Evolutionary conservation across 2,797 vertebrate species (phyloP).

Genomic region (Labroides dimidiatus): DNA sequence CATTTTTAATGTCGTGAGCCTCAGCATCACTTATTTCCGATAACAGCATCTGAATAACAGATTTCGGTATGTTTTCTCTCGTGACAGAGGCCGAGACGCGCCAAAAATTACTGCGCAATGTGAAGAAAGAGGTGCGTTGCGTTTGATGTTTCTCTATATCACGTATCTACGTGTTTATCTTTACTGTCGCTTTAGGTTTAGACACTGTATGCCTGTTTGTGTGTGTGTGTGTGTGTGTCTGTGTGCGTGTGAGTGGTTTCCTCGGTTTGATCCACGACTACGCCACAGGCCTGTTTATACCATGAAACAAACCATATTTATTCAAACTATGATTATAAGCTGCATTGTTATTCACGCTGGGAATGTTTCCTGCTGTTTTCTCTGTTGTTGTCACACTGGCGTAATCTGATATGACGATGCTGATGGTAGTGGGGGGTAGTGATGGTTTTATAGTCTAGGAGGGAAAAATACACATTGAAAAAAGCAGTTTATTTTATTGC

Average conservation of each 20-base stretch:
- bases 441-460: slow-evolving; percentile 30
- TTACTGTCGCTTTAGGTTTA: slow-evolving; percentile 21
- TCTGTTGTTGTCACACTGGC: slow-evolving; percentile 22
- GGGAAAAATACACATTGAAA: background rate
- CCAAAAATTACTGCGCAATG: slow-evolving; percentile 94
- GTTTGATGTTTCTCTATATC: slow-evolving; percentile 4
- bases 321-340: background rate
- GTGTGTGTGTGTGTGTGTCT: background rate
- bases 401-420: slow-evolving; percentile 21
- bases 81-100: slow-evolving; percentile 93
- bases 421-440: slow-evolving; percentile 27
- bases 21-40: slow-evolving; percentile 38
- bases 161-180: slow-evolving; percentile 22
- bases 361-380: slow-evolving; percentile 16
- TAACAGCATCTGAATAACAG: slow-evolving; percentile 33
- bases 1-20: slow-evolving; percentile 36
- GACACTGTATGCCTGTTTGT: background rate
- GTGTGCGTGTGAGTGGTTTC: background rate
- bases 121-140: slow-evolving; percentile 95
- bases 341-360: background rate
- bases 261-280: slow-evolving; percentile 24
- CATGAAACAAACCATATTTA: slow-evolving; percentile 12
- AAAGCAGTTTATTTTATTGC: background rate
- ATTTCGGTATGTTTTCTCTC: slow-evolving; percentile 69
- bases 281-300: slow-evolving; percentile 53